Percentiles rank a stretch among this genome's conserved stretches.
These are phyloP conservation scores for Phalanger gymnotis DNA, from an alignment of 2,797 vertebrate genomes.

Conservation along the genomic window DNA sequence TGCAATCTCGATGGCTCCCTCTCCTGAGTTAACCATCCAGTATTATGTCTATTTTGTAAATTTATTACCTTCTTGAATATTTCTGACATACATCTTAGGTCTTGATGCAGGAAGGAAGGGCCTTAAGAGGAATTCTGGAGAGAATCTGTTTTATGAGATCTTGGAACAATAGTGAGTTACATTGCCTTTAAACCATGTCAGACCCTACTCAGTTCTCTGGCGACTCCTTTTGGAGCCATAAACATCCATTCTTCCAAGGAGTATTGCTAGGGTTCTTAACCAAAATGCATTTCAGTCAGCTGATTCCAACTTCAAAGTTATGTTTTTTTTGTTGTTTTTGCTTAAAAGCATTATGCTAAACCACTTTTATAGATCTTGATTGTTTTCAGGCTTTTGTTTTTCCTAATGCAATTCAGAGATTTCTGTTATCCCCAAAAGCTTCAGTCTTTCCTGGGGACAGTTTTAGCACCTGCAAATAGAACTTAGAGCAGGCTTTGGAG, in stretches of 20 bases:
- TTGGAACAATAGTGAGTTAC: constrained; percentile 17
- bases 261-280: not conserved
- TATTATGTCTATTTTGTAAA: constrained; percentile 2
- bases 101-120: constrained; percentile 36
- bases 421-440: not conserved
- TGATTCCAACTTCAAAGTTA: not conserved
- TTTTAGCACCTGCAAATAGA: not conserved
- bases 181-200: constrained; percentile 18
- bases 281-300: not conserved
- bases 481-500: not conserved
- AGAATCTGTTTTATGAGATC: constrained; percentile 12
- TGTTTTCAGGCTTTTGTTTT: constrained; percentile 39
- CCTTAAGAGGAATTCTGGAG: not conserved
- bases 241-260: not conserved
- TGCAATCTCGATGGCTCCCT: not conserved
- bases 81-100: constrained; percentile 18
- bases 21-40: not conserved
- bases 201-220: constrained; percentile 14
- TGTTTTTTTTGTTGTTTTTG: not conserved
- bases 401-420: not conserved
- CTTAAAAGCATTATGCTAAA: not conserved
- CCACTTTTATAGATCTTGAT: constrained; percentile 10
- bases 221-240: constrained; percentile 6
- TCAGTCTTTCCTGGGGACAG: not conserved
- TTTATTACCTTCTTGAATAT: constrained; percentile 28